Base-by-base conservation (phyloP, 2,113 vertebrate genomes). In the Ochotona princeps region DNA sequence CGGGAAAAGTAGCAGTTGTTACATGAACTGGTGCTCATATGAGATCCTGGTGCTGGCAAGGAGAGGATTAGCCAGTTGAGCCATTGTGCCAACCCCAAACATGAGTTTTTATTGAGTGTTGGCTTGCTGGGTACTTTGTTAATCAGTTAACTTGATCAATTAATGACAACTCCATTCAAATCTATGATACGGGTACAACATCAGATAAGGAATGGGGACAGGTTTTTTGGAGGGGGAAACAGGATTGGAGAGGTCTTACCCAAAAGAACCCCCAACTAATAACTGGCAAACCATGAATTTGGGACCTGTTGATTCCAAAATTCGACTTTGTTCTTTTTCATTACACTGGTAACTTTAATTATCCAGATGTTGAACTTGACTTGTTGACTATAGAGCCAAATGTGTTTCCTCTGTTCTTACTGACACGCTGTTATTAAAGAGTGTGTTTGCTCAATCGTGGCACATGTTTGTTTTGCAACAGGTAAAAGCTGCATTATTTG, bases 341-440 rank as follows among this genome's bases (percentile, higher is more conserved):
- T 74, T 65, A 57, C 38, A 23, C 20, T 86, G 21, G 44, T 83
- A 91, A 72, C 44, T 81, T 94, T n/a, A 92, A 66, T 72, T 61
- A 66, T 72, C 35, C 61, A 92, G 44, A 74, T 94, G n/a, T 94
- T 21, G 49, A 76, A 66, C 61, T 79, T 75, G 79, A 80, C 67
- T 76, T 79, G 17, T 73, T 83, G 65, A 21, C 51, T 75, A 74
- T 18, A 32, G 38, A 85, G 8, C 51, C 74, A 80, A 87, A 47
- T 14, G 3, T 66, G 18, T 23, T 93, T 38, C 17, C 28, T 83
- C 35, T 51, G 38, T 92, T 78, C 61, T 94, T 89, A 66, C 2
- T 28, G 35, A 87, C 30, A 60, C 20, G 44, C 18, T 51, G 6
- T 51, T 75, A 54, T 13, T 66, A 65, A 90, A 87, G 49, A 75